phyloP scores from a whole-genome alignment of 1,140 invertebrate genomes.

The Andrena cerasifolii region DNA sequence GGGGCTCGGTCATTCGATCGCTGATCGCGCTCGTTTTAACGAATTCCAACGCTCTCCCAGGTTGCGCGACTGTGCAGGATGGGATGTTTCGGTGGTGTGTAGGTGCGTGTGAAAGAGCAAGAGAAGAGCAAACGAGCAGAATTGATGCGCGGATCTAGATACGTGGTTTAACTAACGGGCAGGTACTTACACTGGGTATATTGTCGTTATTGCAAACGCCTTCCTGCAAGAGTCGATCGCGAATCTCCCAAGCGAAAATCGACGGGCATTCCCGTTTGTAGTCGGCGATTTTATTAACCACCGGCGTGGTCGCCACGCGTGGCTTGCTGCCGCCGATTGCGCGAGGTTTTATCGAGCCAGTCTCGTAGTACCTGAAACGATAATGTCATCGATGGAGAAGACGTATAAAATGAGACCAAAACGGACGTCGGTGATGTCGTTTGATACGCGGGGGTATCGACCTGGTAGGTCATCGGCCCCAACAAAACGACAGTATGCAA shows the following conservation, averaged over 20 bases:
- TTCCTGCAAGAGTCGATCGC: slow-evolving; percentile 97
- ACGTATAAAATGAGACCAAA: too few species aligned
- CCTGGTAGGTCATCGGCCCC: too few species aligned
- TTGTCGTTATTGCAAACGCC: slow-evolving; percentile 99
- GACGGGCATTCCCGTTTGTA: slow-evolving; percentile 98
- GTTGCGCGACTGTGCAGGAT: too few species aligned
- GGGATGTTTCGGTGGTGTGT: too few species aligned
- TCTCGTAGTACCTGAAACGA: slow-evolving; percentile 95
- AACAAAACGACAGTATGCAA: too few species aligned
- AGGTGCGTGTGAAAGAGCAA: too few species aligned
- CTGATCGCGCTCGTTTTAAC: slow-evolving; percentile 42
- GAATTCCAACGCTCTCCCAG: too few species aligned
- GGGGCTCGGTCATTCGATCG: slow-evolving; percentile 22
- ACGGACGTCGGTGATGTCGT: not conserved
- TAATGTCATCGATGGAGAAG: too few species aligned
- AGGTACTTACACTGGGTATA: slow-evolving; percentile 98
- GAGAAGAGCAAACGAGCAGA: too few species aligned
- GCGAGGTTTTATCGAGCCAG: slow-evolving; percentile 97
- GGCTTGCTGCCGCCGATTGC: slow-evolving; percentile 98
- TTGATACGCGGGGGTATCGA: too few species aligned
- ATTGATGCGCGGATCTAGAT: too few species aligned
- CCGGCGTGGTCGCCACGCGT: slow-evolving; percentile 96
- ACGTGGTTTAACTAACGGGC: not conserved
- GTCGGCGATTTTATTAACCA: slow-evolving; percentile 96
- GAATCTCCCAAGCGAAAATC: slow-evolving; percentile 99